These are phyloP conservation scores for Netelia melanura DNA, from an alignment of 2,888 invertebrate genomes.

Conservation along the genomic window DNA sequence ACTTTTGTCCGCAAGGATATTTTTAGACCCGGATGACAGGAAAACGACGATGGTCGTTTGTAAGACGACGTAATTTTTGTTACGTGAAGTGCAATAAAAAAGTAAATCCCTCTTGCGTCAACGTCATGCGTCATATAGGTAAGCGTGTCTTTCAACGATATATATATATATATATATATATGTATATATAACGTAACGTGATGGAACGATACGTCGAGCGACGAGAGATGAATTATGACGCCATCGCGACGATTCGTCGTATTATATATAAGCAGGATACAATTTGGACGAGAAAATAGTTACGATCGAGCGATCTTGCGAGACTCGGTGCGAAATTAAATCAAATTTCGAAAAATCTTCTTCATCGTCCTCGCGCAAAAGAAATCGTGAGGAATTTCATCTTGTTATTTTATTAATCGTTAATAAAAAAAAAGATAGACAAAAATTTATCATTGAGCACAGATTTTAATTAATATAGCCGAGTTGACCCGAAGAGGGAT, in stretches of 20 bases:
- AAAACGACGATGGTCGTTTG: no score
- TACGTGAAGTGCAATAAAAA: slow-evolving; percentile 36
- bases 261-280: slow-evolving; percentile 29
- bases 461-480: not conserved
- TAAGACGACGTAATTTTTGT: not conserved
- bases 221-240: slow-evolving; percentile 26
- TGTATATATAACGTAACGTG: not conserved
- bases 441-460: not conserved
- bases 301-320: not conserved
- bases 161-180: slow-evolving; percentile 17
- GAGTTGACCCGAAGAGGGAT: not conserved
- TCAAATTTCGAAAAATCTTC: not conserved
- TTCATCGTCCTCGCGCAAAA: not conserved
- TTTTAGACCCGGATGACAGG: not conserved
- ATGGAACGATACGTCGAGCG: slow-evolving; percentile 1
- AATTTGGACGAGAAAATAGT: slow-evolving; percentile 23
- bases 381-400: slow-evolving; percentile 10
- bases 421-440: not conserved
- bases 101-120: slow-evolving; percentile 57
- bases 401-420: not conserved
- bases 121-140: slow-evolving; percentile 33
- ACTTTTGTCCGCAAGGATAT: not conserved
- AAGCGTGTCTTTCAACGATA: not conserved
- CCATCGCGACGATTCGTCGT: slow-evolving; percentile 1
- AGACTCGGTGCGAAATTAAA: slow-evolving; percentile 13